Conservation (phyloP, 2,113 vertebrate genomes). For the Calyptomena viridis region DNA sequence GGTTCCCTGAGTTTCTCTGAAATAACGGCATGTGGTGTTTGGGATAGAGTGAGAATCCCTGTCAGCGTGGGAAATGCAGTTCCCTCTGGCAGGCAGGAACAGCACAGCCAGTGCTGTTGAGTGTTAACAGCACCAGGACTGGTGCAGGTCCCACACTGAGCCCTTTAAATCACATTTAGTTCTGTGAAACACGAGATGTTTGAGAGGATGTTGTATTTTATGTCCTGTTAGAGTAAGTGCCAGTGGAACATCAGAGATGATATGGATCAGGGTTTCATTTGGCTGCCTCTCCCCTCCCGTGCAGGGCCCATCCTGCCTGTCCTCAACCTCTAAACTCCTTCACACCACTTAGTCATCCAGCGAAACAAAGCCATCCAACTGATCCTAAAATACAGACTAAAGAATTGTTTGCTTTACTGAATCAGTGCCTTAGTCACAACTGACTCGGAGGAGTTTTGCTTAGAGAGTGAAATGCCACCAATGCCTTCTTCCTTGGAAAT, state of each 20-base stretch:
- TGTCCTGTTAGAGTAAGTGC: background rate
- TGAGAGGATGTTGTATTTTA: background rate
- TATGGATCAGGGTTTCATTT: background rate
- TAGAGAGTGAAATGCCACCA: background rate
- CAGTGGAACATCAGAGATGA: background rate
- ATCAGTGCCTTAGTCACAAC: conserved; percentile 54
- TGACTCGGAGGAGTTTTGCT: conserved; percentile 38
- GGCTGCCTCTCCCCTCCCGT: background rate
- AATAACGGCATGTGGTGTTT: conserved; percentile 2
- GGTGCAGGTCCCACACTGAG: background rate
- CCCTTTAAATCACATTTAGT: background rate
- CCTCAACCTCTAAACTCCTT: background rate
- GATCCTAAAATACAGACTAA: background rate
- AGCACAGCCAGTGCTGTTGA: background rate
- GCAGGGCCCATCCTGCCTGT: background rate
- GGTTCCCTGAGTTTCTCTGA: background rate
- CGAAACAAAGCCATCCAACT: background rate
- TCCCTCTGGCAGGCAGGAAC: background rate
- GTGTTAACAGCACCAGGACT: background rate
- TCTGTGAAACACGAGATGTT: background rate
- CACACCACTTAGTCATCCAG: background rate
- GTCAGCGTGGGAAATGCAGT: background rate
- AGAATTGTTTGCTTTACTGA: conserved; percentile 30
- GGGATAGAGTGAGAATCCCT: background rate
- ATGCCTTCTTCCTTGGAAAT: conserved; percentile 6